Base-by-base conservation (phyloP, 2,113 vertebrate genomes). In the Cryptomyrus ogoouensis region DNA sequence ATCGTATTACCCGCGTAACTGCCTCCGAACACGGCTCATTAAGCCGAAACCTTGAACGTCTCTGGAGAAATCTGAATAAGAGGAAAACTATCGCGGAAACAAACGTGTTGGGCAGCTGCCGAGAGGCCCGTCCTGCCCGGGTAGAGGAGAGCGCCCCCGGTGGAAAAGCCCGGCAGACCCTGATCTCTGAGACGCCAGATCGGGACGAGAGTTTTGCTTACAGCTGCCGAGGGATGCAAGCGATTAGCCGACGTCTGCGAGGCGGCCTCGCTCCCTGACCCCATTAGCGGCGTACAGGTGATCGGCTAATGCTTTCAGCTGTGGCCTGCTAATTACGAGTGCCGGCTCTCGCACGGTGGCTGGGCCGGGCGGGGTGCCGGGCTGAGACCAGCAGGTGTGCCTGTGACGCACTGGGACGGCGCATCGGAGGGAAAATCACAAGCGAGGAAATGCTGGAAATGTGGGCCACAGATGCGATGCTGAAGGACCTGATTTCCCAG, bases 271-370 rank as follows among this genome's bases (percentile, higher is more conserved):
- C 90, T 91, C 19, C 90, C 91, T 92, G 92, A 94, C 93, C 93
- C 93, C 91, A 92, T 93, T 94, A 93, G 93, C 92, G 91, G 91
- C 85, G 88, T 93, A 93, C 94, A 94, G 94, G 93, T 95, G 95
- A 95, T 92, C 93, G 27, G 56, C 89, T 95, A 94, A 95, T 94
- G 92, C 91, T 88, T 91, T 94, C 93, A 93, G 92, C 92, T 93
- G 93, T 91, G 92, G 92, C 90, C 91, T 49, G 53, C 91, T 93
- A 92, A 93, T 91, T 90, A 91, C 89, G 44, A 90, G 86, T 89
- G 66, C 74, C 89, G 88, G 83, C 91, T 87, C 90, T 90, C 91
- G 74, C 88, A 35, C 21, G 70, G 90, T 91, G 90, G 90, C 70
- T 85, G 52, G 83, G 24, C 80, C 31, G 66, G 86, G 80, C 85